Percentiles rank a stretch among this genome's conserved stretches.
Conservation (phyloP, 2,888 invertebrate species). For the Dryomyza anilis region DNA sequence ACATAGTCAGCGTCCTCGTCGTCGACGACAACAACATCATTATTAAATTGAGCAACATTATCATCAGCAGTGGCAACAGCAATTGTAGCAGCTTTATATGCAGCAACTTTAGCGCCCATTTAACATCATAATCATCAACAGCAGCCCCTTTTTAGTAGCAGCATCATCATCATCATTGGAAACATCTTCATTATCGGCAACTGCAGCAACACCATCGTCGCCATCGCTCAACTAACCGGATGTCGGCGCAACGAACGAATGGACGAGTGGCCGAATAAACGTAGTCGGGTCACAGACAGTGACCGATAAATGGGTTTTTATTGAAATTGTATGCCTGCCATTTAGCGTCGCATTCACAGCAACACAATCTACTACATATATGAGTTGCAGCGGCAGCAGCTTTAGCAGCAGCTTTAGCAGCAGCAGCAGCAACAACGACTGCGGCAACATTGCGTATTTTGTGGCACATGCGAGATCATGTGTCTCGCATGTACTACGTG, state of each 20-base stretch:
- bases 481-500: slow-evolving; percentile 17
- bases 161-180: background rate
- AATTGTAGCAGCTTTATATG: no score
- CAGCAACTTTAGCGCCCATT: background rate
- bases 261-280: slow-evolving; percentile 7
- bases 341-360: slow-evolving; percentile 23
- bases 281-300: slow-evolving; percentile 39
- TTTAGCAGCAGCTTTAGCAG: no score
- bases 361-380: background rate
- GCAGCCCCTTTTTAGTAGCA: background rate
- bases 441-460: background rate
- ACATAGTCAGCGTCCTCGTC: background rate
- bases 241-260: slow-evolving; percentile 40
- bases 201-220: background rate
- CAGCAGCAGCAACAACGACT: no score
- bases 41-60: background rate
- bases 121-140: background rate
- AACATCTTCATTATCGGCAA: background rate
- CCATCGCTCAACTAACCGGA: slow-evolving; percentile 39
- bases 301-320: slow-evolving; percentile 49
- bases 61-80: background rate
- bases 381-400: background rate
- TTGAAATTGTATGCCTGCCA: slow-evolving; percentile 24
- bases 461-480: background rate
- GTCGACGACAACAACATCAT: background rate